phyloP scores from a whole-genome alignment of 2,797 vertebrate species.

The Artibeus lituratus region DNA sequence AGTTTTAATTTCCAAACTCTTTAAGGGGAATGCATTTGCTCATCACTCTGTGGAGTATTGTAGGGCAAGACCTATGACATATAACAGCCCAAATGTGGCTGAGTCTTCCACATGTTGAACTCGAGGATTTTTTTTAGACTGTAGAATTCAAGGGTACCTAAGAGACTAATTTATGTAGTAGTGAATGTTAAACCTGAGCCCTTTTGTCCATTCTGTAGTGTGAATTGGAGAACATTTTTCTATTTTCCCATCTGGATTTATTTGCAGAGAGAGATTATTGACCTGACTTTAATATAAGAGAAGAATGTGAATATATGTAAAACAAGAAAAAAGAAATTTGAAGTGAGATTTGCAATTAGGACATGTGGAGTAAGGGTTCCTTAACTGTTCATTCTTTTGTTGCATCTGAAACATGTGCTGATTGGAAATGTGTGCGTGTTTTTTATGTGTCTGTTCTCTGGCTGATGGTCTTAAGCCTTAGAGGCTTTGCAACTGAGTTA shows the following conservation, averaged over 20 bases:
- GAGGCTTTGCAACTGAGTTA: neutral
- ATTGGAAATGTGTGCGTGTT: neutral
- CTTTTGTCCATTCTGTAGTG: conserved; percentile 34
- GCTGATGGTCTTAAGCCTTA: neutral
- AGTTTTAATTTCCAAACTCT: conserved; percentile 66
- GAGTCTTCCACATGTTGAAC: conserved; percentile 46
- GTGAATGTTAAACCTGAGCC: conserved; percentile 60
- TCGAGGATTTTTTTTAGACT: conserved; percentile 42
- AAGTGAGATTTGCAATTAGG: neutral
- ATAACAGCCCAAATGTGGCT: conserved; percentile 7
- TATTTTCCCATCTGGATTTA: conserved; percentile 49
- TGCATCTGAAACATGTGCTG: neutral
- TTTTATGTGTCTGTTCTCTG: neutral
- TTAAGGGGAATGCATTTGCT: conserved; percentile 59
- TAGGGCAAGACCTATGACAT: conserved; percentile 38
- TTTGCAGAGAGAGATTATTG: conserved; percentile 44
- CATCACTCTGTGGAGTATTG: conserved; percentile 30
- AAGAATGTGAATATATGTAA: neutral
- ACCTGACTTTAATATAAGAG: conserved; percentile 22
- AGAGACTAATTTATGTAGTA: conserved; percentile 62
- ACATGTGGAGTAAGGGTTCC: neutral
- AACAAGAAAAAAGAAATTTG: neutral
- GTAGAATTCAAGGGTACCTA: conserved; percentile 49
- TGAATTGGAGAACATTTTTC: conserved; percentile 57
- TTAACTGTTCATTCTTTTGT: neutral